Evolutionary conservation across 2,888 invertebrate genomes (phyloP).

Genomic region (Dryocosmus kuriphilus): DNA sequence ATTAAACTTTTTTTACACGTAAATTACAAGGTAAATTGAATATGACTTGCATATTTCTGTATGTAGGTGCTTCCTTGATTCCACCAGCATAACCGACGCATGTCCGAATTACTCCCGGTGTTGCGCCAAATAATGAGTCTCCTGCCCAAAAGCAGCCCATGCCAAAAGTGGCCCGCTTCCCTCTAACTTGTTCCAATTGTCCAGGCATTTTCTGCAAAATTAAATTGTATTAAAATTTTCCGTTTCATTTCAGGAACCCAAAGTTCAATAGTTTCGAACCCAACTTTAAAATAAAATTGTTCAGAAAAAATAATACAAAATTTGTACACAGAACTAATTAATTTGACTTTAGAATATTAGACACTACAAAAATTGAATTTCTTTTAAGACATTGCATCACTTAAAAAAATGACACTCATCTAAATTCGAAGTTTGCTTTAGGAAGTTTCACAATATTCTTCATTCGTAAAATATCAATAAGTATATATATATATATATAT

Average conservation of each 20-base stretch:
- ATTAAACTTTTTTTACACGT: background rate
- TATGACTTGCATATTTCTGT: slow-evolving; percentile 88
- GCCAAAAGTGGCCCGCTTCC: slow-evolving; percentile 90
- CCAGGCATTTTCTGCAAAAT: slow-evolving; percentile 71
- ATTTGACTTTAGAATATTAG: background rate
- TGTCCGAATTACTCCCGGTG: slow-evolving; percentile 88
- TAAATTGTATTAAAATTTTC: background rate
- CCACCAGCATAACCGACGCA: slow-evolving; percentile 97
- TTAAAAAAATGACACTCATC: background rate
- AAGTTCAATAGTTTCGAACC: background rate
- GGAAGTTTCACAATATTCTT: background rate
- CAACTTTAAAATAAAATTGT: background rate
- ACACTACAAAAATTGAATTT: background rate
- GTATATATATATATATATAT: background rate
- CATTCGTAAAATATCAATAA: background rate
- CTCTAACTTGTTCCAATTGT: slow-evolving; percentile 83
- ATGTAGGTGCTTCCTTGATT: slow-evolving; percentile 87
- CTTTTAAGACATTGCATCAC: background rate
- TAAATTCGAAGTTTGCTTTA: background rate
- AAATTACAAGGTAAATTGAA: slow-evolving; percentile 52
- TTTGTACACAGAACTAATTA: background rate
- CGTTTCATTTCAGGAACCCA: background rate
- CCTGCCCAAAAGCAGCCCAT: slow-evolving; percentile 98
- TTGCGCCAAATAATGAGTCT: slow-evolving; percentile 89
- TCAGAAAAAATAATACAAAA: background rate